phyloP scores from a whole-genome alignment of 2,113 vertebrate species.

The Barnardius zonarius region DNA sequence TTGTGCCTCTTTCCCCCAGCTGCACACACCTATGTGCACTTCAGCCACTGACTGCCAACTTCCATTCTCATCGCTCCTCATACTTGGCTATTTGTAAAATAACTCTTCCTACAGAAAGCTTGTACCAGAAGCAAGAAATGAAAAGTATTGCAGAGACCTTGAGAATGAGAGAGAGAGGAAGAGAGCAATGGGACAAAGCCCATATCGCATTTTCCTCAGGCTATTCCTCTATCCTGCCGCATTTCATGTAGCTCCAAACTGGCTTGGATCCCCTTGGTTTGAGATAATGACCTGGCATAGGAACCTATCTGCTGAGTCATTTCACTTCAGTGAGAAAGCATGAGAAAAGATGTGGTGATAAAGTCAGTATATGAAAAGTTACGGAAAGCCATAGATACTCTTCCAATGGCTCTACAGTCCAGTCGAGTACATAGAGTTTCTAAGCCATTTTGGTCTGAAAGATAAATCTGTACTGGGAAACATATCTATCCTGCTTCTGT shows the following conservation, averaged over 20 bases:
- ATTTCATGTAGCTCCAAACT: not conserved
- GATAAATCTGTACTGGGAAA: not conserved
- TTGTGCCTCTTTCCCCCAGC: not conserved
- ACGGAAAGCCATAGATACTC: not conserved
- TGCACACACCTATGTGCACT: not conserved
- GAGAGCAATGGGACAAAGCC: not conserved
- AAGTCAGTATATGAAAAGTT: not conserved
- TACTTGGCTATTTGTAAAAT: not conserved
- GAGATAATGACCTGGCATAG: not conserved
- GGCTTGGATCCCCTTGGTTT: not conserved
- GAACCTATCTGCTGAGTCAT: not conserved
- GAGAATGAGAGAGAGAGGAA: not conserved
- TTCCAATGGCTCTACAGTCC: rapidly evolving
- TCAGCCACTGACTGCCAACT: not conserved
- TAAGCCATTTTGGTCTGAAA: not conserved
- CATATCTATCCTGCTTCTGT: not conserved
- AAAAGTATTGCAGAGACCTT: not conserved
- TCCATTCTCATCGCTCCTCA: not conserved
- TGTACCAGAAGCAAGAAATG: not conserved
- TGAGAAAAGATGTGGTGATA: not conserved
- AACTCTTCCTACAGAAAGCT: not conserved
- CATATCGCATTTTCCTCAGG: not conserved
- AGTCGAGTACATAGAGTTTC: not conserved
- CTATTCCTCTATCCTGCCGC: not conserved
- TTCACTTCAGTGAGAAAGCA: not conserved